Evolutionary conservation across 2,797 vertebrate genomes (phyloP), one percentile per base, ranked within the genome.

Genomic region (Sebastes kiyomatsui): DNA sequence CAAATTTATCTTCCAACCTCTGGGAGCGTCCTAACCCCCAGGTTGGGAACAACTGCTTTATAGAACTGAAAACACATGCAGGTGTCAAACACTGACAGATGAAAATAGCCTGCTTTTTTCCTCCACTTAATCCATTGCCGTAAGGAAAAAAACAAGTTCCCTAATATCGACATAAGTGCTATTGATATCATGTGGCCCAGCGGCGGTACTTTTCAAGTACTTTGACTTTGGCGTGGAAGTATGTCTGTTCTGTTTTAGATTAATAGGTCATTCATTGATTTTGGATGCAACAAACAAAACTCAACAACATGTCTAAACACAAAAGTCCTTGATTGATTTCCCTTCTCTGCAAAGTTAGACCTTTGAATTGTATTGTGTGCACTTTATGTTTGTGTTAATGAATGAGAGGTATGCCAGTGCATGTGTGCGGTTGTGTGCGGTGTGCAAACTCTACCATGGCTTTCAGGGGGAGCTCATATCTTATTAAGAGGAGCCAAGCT

Each of bases 231-330:
- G 11, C 32, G 23, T 83, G 33, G 33, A 84, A 71, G 60, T 72
- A 54, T 65, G 59, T 64, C 69, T 30, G 67, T 33, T 64, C 18
- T 66, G 20, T 83, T 81, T 76, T 38, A 84, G 8, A 79, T 87
- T 77, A 86, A 79, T 70, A 70, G 52, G 52, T 69, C 58, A 87
- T 80, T 80, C 82, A 86, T 82, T 84, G 59, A 77, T 81, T 49
- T 73, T 60, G 54, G 35, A 72, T 74, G 61, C 28, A 83, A 64
- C 14, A 64, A 58, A 77, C 35, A 72, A 68, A 81, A 64, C 69
- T 62, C 25, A 61, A 49, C 7, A 11, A 80, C 58, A 67, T 74
- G 65, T 59, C 60, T 25, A 32, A 71, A 77, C 30, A 79, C 33
- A 78, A 78, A 7, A 62, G 7, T 25, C 52, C 66, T 33, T 9